A percentile compares a stretch with the other conserved stretches of the same genome.
Evolutionary conservation across 2,888 invertebrate genomes (phyloP).

Genomic region (Myopa testacea): DNA sequence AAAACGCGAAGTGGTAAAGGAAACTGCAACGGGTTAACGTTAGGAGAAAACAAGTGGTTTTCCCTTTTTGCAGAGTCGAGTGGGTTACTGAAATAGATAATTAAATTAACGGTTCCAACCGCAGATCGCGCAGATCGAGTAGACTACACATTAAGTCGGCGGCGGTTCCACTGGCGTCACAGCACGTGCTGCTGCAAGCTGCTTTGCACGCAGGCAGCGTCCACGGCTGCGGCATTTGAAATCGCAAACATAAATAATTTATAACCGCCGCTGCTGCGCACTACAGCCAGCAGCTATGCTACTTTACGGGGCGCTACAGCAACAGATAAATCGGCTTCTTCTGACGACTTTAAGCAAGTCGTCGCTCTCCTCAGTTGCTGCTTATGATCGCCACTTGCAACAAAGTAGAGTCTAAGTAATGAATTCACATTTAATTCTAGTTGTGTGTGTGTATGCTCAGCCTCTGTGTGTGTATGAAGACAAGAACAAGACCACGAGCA

Average conservation of each 20-base stretch:
- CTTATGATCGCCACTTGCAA: not conserved
- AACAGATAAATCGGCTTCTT: conserved; percentile 3
- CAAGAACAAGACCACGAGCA: not conserved
- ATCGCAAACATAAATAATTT: conserved; percentile 57
- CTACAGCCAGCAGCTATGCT: too few relatives aligned
- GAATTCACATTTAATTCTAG: conserved; percentile 27
- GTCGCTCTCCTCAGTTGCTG: conserved; percentile 13
- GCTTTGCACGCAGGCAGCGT: conserved; percentile 22
- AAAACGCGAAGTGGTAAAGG: too few relatives aligned
- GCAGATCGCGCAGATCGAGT: too few relatives aligned
- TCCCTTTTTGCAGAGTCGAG: too few relatives aligned
- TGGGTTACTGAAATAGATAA: too few relatives aligned
- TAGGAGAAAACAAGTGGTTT: too few relatives aligned
- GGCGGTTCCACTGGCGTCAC: not conserved
- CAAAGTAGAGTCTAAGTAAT: conserved; percentile 7
- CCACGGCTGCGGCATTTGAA: conserved; percentile 24
- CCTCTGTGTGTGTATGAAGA: not conserved
- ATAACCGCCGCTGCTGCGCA: conserved; percentile 52
- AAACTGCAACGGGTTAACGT: too few relatives aligned
- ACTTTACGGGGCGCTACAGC: not conserved
- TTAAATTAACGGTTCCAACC: too few relatives aligned
- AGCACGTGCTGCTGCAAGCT: conserved; percentile 13
- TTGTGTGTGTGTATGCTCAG: not conserved
- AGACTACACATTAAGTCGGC: not conserved
- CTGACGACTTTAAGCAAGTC: not conserved